These are phyloP conservation scores for Galagoides demidoff DNA, from an alignment of 2,797 vertebrate genomes.

Conservation along the genomic window DNA sequence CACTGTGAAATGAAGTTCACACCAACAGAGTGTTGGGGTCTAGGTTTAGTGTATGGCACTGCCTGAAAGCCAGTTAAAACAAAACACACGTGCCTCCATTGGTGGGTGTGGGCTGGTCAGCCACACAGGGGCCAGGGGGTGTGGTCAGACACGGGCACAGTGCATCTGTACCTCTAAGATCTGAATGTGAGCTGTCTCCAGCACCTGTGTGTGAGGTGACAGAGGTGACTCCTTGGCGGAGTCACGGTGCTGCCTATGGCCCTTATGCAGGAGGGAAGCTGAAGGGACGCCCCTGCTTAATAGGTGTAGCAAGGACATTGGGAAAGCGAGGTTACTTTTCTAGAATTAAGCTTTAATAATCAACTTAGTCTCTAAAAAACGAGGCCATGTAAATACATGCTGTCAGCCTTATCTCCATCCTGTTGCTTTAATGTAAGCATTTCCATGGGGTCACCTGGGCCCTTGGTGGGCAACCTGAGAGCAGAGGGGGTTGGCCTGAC, in stretches of 20 bases:
- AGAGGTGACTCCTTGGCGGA: rapidly evolving
- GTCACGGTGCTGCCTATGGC: rapidly evolving
- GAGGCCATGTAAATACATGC: rapidly evolving
- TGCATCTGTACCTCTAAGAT: rapidly evolving
- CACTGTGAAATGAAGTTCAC: not conserved
- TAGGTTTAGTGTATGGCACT: not conserved
- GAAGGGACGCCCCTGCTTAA: not conserved
- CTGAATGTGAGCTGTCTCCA: rapidly evolving
- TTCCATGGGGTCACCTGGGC: not conserved
- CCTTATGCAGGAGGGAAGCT: not conserved
- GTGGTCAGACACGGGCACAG: rapidly evolving
- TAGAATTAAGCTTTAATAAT: not conserved
- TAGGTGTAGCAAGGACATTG: not conserved
- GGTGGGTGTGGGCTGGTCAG: not conserved
- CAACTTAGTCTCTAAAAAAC: not conserved
- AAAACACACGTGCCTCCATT: not conserved
- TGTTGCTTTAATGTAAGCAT: rapidly evolving
- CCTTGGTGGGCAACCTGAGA: not conserved
- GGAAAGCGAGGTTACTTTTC: not conserved
- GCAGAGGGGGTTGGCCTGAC: rapidly evolving
- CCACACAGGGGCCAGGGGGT: not conserved
- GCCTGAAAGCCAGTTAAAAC: not conserved
- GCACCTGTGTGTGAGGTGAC: rapidly evolving
- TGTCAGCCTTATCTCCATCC: not conserved
- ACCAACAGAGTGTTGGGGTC: rapidly evolving